Evolutionary conservation across 2,113 vertebrate species (phyloP).

Genomic region (Cyprinodon variegatus): DNA sequence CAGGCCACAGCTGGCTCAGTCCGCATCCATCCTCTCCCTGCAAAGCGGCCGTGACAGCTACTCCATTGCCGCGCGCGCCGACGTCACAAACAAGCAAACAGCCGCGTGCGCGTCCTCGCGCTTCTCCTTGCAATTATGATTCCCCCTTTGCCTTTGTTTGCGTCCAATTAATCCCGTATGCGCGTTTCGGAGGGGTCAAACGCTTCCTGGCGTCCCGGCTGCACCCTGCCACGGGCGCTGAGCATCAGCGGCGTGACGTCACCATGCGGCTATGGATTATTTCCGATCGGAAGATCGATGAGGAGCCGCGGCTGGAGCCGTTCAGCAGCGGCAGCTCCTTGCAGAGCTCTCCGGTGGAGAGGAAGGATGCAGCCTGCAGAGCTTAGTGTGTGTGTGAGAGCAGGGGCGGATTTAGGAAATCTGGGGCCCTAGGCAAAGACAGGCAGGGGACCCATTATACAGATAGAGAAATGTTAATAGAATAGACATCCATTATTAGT

Average conservation of each 20-base stretch:
- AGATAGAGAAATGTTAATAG: too few species aligned
- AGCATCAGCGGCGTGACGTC: slow-evolving; percentile 73
- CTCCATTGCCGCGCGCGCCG: slow-evolving; percentile 59
- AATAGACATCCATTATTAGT: too few species aligned
- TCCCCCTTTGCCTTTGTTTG: background rate
- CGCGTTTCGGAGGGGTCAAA: slow-evolving; percentile 3
- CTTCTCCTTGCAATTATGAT: slow-evolving; percentile 5
- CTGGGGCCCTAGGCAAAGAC: too few species aligned
- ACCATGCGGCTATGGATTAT: slow-evolving; percentile 70
- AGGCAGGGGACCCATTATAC: too few species aligned
- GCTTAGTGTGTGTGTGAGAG: background rate
- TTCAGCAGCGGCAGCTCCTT: slow-evolving; percentile 14
- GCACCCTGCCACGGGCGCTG: slow-evolving; percentile 42
- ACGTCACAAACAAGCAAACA: slow-evolving; percentile 46
- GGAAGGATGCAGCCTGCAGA: slow-evolving; percentile 45
- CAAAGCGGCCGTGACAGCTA: slow-evolving; percentile 44
- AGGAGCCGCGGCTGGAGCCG: slow-evolving; percentile 24
- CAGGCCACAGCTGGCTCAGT: slow-evolving; percentile 76
- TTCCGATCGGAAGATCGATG: slow-evolving; percentile 54
- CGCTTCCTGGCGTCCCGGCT: slow-evolving; percentile 37
- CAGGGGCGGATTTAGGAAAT: too few species aligned
- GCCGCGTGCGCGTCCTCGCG: slow-evolving; percentile 39
- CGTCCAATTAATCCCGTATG: background rate
- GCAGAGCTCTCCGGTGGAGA: slow-evolving; percentile 12
- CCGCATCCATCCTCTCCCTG: slow-evolving; percentile 63